A percentile compares a stretch with the other conserved stretches of the same genome.
Evolutionary conservation across 2,797 vertebrate genomes (phyloP).

Genomic region (Ictinia mississippiensis): DNA sequence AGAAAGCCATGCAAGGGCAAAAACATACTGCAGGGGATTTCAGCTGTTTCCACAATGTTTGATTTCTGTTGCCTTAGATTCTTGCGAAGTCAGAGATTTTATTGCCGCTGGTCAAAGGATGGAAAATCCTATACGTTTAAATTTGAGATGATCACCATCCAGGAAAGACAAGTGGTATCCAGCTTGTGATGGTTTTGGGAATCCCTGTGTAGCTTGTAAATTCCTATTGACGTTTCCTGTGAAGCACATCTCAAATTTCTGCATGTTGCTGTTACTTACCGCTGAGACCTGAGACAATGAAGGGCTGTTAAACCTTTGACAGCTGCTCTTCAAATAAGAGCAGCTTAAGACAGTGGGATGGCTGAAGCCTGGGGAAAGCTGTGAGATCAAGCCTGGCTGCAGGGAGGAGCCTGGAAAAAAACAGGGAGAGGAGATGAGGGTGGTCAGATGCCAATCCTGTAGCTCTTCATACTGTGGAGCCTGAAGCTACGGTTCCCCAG

Average conservation of each 20-base stretch:
- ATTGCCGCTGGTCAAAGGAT: background rate
- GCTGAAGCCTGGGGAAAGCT: background rate
- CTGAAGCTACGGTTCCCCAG: background rate
- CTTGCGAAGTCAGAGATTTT: slow-evolving; percentile 3
- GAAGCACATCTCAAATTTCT: background rate
- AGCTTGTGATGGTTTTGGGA: slow-evolving; percentile 1
- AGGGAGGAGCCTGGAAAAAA: background rate
- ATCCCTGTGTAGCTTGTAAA: background rate
- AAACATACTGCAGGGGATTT: background rate
- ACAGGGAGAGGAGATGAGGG: background rate
- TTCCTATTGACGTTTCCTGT: background rate
- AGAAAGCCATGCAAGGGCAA: background rate
- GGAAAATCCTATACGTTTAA: background rate
- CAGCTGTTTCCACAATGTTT: background rate
- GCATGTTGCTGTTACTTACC: background rate
- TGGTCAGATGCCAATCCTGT: background rate
- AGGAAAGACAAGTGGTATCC: background rate
- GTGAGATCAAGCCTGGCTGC: background rate
- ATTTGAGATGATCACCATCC: background rate
- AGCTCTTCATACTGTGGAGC: background rate
- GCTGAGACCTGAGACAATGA: background rate
- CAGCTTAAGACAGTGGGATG: background rate
- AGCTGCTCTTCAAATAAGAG: background rate
- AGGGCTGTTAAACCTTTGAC: background rate
- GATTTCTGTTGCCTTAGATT: background rate